phyloP scores from a whole-genome alignment of 2,113 vertebrate species.

The Sitta europaea region DNA sequence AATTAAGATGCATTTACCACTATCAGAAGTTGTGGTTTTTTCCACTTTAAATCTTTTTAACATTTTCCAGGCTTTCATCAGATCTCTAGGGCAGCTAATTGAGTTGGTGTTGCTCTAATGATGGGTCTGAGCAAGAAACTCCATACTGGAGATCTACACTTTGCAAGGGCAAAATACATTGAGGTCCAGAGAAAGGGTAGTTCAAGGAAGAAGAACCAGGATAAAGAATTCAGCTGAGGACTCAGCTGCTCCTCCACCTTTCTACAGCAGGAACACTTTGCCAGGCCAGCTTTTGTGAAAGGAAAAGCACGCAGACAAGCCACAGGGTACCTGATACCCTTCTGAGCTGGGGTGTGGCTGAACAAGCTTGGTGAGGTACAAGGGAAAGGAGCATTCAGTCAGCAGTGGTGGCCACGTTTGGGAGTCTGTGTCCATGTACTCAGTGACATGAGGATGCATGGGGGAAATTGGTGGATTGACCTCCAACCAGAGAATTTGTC shows the following conservation, averaged over 20 bases:
- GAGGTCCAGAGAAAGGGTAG: background rate
- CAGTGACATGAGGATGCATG: background rate
- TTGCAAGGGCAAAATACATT: background rate
- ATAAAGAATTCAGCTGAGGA: background rate
- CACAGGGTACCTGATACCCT: background rate
- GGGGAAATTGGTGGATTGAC: background rate
- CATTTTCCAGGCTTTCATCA: background rate
- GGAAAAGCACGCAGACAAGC: background rate
- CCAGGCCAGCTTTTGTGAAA: fast-evolving
- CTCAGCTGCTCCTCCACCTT: background rate
- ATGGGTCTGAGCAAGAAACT: background rate
- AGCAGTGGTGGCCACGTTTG: background rate
- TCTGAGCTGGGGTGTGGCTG: background rate
- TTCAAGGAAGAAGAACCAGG: background rate
- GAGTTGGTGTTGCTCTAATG: background rate
- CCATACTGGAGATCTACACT: background rate
- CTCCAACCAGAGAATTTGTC: background rate
- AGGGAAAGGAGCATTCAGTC: background rate
- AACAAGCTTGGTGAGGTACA: background rate
- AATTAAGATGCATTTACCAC: background rate
- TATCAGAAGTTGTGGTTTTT: background rate
- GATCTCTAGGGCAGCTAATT: background rate
- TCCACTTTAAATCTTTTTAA: background rate
- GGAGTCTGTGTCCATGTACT: background rate
- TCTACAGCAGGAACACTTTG: background rate